These are phyloP conservation scores for Parus major DNA, from an alignment of 2,113 vertebrate species.

Conservation along the genomic window DNA sequence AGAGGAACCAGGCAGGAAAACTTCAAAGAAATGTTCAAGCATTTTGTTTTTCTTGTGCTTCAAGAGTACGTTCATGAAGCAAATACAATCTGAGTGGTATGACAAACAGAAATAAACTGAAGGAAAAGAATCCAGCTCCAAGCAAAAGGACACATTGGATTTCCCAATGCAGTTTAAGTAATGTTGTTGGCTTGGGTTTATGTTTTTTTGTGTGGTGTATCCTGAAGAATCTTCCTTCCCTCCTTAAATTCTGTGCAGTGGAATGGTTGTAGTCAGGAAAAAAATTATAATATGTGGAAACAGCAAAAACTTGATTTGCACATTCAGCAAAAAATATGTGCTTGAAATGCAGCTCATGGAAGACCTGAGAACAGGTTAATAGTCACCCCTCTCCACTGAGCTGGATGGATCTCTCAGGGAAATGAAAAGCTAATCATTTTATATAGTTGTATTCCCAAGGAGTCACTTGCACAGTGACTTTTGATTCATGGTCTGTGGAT, in stretches of 20 bases:
- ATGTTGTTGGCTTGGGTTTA: not conserved
- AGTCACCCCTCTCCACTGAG: not conserved
- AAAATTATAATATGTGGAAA: not conserved
- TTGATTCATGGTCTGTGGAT: not conserved
- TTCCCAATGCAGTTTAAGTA: not conserved
- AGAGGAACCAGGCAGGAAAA: slow-evolving; percentile 21
- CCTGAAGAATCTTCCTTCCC: not conserved
- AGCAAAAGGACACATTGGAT: not conserved
- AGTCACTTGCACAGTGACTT: not conserved
- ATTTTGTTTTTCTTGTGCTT: slow-evolving; percentile 25
- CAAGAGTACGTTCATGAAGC: not conserved
- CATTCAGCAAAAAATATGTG: not conserved
- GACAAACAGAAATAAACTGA: not conserved
- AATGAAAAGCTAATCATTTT: not conserved
- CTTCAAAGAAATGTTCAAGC: slow-evolving; percentile 56
- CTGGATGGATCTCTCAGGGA: not conserved
- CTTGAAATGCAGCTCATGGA: not conserved
- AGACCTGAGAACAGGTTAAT: not conserved
- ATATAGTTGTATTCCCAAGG: not conserved
- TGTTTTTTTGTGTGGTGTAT: not conserved
- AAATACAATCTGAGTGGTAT: slow-evolving; percentile 11
- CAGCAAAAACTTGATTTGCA: not conserved
- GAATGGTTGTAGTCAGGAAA: not conserved
- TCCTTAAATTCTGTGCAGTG: not conserved
- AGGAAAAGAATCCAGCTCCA: not conserved